A percentile compares a stretch with the other conserved stretches of the same genome.
Conservation (phyloP, 1,140 invertebrate genomes). For the Drosophila subpulchrella region DNA sequence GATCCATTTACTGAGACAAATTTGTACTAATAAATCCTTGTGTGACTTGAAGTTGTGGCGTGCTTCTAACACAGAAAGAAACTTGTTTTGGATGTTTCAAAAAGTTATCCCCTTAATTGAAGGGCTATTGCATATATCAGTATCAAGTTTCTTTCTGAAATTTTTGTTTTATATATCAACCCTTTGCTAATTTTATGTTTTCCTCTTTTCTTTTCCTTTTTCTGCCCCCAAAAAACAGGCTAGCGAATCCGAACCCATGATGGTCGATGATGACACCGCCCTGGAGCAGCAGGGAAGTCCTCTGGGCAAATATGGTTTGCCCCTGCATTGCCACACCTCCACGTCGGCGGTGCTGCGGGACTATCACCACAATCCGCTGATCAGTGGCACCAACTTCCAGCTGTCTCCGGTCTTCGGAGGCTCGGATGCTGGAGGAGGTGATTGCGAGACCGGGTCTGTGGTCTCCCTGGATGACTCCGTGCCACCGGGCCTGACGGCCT, state of each 20-base stretch:
- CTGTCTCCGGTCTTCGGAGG: slow-evolving; percentile 65
- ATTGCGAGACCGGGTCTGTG: slow-evolving; percentile 48
- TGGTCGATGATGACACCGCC: slow-evolving; percentile 67
- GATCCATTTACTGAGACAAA: slow-evolving; percentile 45
- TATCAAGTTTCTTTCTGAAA: neutral
- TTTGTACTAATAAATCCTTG: slow-evolving; percentile 8
- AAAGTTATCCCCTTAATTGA: no score
- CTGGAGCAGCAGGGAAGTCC: slow-evolving; percentile 33
- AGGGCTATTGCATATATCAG: no score
- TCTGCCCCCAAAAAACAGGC: slow-evolving; percentile 24
- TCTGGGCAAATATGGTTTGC: slow-evolving; percentile 35
- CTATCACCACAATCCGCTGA: slow-evolving; percentile 77
- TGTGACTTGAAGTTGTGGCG: neutral
- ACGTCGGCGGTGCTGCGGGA: slow-evolving; percentile 65
- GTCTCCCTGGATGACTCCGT: slow-evolving; percentile 67
- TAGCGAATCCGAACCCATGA: slow-evolving; percentile 43
- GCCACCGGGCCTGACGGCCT: slow-evolving; percentile 67
- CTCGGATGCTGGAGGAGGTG: slow-evolving; percentile 28
- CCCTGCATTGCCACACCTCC: slow-evolving; percentile 63
- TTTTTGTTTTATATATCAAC: neutral
- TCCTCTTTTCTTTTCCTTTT: slow-evolving; percentile 1
- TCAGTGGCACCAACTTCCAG: slow-evolving; percentile 72
- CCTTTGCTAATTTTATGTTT: slow-evolving; percentile 28
- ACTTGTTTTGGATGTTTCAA: neutral
- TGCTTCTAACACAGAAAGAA: slow-evolving; percentile 8